Evolutionary conservation across 2,113 vertebrate genomes (phyloP), one percentile per base, ranked within the genome.

Genomic region (Pitta sordida): DNA sequence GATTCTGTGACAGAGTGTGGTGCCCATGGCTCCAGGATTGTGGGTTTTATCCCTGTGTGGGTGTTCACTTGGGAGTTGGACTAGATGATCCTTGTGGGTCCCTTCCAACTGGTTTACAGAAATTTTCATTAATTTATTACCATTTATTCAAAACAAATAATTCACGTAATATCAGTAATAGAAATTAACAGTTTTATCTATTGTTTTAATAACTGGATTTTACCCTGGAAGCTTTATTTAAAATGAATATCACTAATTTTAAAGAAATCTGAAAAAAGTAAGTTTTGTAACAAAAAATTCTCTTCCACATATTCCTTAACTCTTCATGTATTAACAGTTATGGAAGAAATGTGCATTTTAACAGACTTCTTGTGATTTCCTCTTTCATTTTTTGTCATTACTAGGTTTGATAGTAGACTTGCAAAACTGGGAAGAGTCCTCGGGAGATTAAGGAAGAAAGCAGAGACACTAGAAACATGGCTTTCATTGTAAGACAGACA

Each of bases 291-390:
- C 4, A 41, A 34, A 68, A 48, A 5, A 4, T 73, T 86, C 30
- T 48, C 20, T 5, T 3, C 3, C 12, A 6, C 3, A 8, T 21
- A 11, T 1, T 14, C 4, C 6, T 6, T 12, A 81, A n/a, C 65
- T 55, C 41, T 62, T 58, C 9, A 1, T 34, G 13, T 51, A 14
- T 82, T 36, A 65, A 22, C 26, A 58, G 17, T 56, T 24, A 17
- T 5, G 9, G 13, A 48, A 48, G 18, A 62, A 80, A 62, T 18
- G 7, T 63, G 12, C 63, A 77, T 43, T 65, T 4, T 65, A 67
- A 51, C 13, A 53, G 11, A 59, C 44, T 65, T 53, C 11, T 37
- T 52, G 48, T 6, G 13, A 4, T 43, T 74, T 34, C 14, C 51
- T 60, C 13, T 55, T 64, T 78, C 11, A n/a, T n/a, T 88, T 79